These are phyloP conservation scores for Sturmia bella DNA, from an alignment of 2,888 invertebrate genomes.

Conservation along the genomic window DNA sequence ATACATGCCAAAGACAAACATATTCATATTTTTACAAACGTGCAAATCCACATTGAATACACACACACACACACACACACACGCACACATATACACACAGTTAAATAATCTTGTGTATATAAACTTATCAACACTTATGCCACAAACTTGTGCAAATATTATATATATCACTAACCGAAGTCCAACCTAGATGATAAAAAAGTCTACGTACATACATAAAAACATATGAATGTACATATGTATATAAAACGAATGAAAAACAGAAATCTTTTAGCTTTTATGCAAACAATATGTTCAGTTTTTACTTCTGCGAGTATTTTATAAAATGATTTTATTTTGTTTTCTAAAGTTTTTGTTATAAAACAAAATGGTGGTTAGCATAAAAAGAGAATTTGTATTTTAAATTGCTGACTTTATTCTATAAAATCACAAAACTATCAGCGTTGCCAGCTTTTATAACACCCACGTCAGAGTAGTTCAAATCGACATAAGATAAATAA, in stretches of 20 bases:
- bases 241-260: slow-evolving; percentile 10
- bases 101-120: slow-evolving; percentile 42
- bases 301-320: slow-evolving; percentile 48
- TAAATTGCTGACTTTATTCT: neutral
- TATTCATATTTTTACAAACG: slow-evolving; percentile 1
- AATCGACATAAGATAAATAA: too few relatives aligned
- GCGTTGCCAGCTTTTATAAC: neutral
- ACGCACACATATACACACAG: neutral
- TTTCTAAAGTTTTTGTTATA: slow-evolving; percentile 21
- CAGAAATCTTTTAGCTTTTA: slow-evolving; percentile 51
- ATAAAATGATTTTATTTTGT: slow-evolving; percentile 36
- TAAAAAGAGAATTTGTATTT: slow-evolving; percentile 7
- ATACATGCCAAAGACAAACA: slow-evolving; percentile 39
- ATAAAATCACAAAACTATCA: neutral
- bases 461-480: too few relatives aligned
- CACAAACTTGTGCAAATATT: slow-evolving; percentile 65
- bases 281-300: slow-evolving; percentile 51
- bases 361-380: slow-evolving; percentile 43
- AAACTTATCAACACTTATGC: slow-evolving; percentile 64
- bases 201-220: too few relatives aligned
- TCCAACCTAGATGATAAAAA: slow-evolving; percentile 33
- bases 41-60: neutral
- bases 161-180: slow-evolving; percentile 53
- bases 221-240: too few relatives aligned
- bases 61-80: neutral